Conservation (phyloP, 2,797 vertebrate species). For the Pangasius larnaudii region DNA sequence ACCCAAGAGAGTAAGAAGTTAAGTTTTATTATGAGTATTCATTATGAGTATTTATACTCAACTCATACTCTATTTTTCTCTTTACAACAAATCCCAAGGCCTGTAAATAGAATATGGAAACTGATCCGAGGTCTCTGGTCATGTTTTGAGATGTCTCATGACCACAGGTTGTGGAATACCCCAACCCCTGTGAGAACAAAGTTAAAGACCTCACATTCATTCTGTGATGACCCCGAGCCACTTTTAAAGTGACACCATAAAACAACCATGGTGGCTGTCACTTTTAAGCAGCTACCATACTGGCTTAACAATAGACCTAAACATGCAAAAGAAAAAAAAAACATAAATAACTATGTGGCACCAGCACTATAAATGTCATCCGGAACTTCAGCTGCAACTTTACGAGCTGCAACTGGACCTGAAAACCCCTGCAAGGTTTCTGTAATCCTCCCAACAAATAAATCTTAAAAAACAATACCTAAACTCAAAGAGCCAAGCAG, state of each 20-base stretch:
- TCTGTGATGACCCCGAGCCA: slow-evolving; percentile 26
- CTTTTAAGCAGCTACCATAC: slow-evolving; percentile 16
- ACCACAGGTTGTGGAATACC: slow-evolving; percentile 13
- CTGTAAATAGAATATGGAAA: neutral
- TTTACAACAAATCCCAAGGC: neutral
- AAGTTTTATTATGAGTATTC: neutral
- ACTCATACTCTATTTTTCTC: neutral
- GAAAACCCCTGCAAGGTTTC: slow-evolving; percentile 15
- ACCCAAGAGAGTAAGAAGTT: neutral
- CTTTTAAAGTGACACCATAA: slow-evolving; percentile 48
- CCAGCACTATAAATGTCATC: slow-evolving; percentile 34
- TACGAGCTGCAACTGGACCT: slow-evolving; percentile 22
- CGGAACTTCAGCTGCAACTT: slow-evolving; percentile 24
- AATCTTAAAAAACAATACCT: slow-evolving; percentile 37
- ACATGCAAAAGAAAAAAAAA: slow-evolving; percentile 15
- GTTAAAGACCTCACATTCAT: slow-evolving; percentile 22
- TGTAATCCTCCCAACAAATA: slow-evolving; percentile 49
- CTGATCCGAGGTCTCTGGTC: neutral
- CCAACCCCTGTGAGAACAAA: slow-evolving; percentile 10
- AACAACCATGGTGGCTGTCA: slow-evolving; percentile 35
- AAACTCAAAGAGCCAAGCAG: slow-evolving; percentile 24
- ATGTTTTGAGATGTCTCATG: slow-evolving; percentile 18
- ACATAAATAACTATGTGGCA: slow-evolving; percentile 14
- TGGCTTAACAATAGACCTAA: slow-evolving; percentile 28
- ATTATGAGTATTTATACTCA: neutral